These are phyloP conservation scores for Paedocypris micromegethes DNA, from an alignment of 2,797 vertebrate species.

Conservation along the genomic window DNA sequence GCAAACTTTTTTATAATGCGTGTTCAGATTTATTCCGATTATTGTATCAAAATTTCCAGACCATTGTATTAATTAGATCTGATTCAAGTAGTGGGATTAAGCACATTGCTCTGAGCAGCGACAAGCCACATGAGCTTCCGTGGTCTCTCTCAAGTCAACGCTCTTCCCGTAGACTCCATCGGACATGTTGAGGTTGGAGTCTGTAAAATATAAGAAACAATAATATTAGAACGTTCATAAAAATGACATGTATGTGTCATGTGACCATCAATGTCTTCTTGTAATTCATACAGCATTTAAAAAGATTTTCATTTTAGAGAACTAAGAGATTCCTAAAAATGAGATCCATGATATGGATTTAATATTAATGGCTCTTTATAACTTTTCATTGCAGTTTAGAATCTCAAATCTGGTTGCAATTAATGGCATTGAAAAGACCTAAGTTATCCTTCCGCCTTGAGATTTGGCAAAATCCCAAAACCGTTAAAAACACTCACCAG, in stretches of 20 bases:
- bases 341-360: no score
- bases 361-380: no score
- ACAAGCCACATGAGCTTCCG: conserved; percentile 62
- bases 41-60: conserved; percentile 23
- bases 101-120: conserved; percentile 61
- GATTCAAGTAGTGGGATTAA: neutral
- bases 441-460: neutral
- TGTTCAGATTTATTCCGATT: conserved; percentile 48
- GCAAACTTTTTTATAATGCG: conserved; percentile 12
- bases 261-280: neutral
- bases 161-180: conserved; percentile 53
- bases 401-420: no score
- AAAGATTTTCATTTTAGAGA: no score
- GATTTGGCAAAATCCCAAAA: neutral
- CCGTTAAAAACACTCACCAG: conserved; percentile 53
- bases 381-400: no score
- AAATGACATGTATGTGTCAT: neutral
- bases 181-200: conserved; percentile 49
- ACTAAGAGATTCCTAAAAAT: no score
- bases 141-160: conserved; percentile 57
- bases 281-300: no score
- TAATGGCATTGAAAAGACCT: neutral
- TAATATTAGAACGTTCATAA: neutral
- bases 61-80: neutral
- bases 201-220: conserved; percentile 49